These are phyloP conservation scores for Salvator merianae DNA, from an alignment of 2,113 vertebrate species.

Conservation along the genomic window DNA sequence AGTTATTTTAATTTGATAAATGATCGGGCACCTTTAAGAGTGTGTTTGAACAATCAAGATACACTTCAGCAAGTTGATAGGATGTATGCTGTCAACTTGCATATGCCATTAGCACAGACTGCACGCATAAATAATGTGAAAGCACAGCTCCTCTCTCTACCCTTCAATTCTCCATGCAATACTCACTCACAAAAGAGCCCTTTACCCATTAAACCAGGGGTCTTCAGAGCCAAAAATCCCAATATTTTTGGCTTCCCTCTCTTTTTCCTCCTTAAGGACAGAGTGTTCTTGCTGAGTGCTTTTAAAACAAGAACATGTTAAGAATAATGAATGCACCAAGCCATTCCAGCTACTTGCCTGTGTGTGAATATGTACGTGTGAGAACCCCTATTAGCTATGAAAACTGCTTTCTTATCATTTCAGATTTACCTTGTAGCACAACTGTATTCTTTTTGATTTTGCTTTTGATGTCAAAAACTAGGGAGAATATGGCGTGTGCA, in stretches of 20 bases:
- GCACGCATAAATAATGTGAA: slow-evolving; percentile 55
- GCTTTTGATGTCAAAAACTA: slow-evolving; percentile 6
- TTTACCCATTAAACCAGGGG: slow-evolving; percentile 7
- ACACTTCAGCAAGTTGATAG: slow-evolving; percentile 70
- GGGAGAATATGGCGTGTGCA: not conserved
- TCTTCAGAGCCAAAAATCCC: slow-evolving; percentile 3
- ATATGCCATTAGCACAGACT: slow-evolving; percentile 61
- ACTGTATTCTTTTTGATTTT: slow-evolving; percentile 2
- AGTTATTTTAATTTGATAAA: slow-evolving; percentile 69
- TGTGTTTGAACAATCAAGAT: slow-evolving; percentile 72
- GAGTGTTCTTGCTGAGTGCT: slow-evolving; percentile 1
- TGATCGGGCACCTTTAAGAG: slow-evolving; percentile 65
- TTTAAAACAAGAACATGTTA: slow-evolving; percentile 13
- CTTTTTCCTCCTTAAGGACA: not conserved
- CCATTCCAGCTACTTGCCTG: not conserved
- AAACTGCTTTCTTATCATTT: slow-evolving; percentile 15
- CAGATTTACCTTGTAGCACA: not conserved
- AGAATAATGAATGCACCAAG: not conserved
- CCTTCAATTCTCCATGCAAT: not conserved
- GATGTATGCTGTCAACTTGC: slow-evolving; percentile 69
- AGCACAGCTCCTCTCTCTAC: not conserved
- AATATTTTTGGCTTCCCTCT: slow-evolving; percentile 4
- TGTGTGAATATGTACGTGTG: not conserved
- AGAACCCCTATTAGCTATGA: slow-evolving; percentile 1
- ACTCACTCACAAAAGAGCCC: slow-evolving; percentile 24